Conservation (phyloP, 1,140 invertebrate species). For the Trichonephila clavata region DNA sequence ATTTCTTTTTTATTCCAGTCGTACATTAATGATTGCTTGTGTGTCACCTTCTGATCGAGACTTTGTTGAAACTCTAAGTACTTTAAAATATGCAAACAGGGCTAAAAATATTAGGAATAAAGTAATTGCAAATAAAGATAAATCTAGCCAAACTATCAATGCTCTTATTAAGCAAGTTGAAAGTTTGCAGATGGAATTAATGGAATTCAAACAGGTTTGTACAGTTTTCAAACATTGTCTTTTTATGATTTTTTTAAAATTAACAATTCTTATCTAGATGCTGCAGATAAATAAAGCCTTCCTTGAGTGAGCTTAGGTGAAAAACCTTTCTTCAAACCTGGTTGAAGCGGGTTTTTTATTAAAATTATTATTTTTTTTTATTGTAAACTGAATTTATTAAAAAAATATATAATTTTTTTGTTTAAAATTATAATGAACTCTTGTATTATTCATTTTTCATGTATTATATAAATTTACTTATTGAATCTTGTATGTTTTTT, state of each 20-base stretch:
- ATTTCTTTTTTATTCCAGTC: slow-evolving; percentile 85
- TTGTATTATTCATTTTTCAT: no score
- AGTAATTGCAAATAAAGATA: slow-evolving; percentile 95
- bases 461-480: no score
- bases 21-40: slow-evolving; percentile 99
- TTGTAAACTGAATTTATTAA: no score
- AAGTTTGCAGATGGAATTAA: slow-evolving; percentile 92
- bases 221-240: background rate
- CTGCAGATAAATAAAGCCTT: no score
- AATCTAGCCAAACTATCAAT: slow-evolving; percentile 95
- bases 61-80: slow-evolving; percentile 99
- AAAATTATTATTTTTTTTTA: no score
- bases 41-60: slow-evolving; percentile 97
- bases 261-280: no score
- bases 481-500: no score
- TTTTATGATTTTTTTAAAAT: background rate
- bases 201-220: slow-evolving; percentile 93
- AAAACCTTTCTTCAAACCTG: no score
- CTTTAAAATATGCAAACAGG: slow-evolving; percentile 97
- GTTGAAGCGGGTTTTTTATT: no score
- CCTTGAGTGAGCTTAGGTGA: no score
- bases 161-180: slow-evolving; percentile 93
- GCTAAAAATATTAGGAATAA: slow-evolving; percentile 98
- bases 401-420: no score
- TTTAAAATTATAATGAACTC: no score